These are phyloP conservation scores for Neolamprologus ventralis DNA, from an alignment of 2,113 vertebrate species.

Conservation along the genomic window DNA sequence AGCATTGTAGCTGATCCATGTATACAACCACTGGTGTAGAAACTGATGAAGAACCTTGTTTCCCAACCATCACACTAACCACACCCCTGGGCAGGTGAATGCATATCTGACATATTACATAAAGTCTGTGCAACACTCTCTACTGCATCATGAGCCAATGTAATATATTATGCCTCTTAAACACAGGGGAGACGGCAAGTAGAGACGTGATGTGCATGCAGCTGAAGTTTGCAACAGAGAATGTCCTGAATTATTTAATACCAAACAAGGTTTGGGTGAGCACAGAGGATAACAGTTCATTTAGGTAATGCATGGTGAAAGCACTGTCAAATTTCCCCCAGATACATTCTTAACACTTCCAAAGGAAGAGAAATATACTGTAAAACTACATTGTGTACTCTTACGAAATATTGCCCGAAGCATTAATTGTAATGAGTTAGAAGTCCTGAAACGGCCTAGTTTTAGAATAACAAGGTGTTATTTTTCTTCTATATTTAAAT, in stretches of 20 bases:
- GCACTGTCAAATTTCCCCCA: conserved; percentile 37
- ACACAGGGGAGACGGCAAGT: conserved; percentile 17
- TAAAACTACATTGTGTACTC: neutral
- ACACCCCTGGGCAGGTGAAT: conserved; percentile 30
- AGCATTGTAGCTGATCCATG: neutral
- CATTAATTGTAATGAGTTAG: conserved; percentile 1
- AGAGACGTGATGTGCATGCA: conserved; percentile 53
- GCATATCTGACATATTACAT: conserved; percentile 19
- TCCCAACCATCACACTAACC: neutral
- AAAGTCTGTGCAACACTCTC: conserved; percentile 15
- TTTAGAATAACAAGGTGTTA: neutral
- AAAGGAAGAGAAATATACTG: conserved; percentile 2
- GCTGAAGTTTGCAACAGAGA: conserved; percentile 40
- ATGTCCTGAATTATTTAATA: conserved; percentile 65
- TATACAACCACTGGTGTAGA: neutral
- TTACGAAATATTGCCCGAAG: neutral
- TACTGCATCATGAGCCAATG: conserved; percentile 18
- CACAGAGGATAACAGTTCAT: conserved; percentile 55
- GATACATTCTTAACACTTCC: conserved; percentile 22
- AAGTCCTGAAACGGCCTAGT: neutral
- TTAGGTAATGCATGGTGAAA: conserved; percentile 53
- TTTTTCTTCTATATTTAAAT: neutral
- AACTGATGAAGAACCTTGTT: neutral
- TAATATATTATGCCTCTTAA: conserved; percentile 44
- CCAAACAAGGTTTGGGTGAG: conserved; percentile 55